Base-by-base conservation (phyloP, 1,140 invertebrate species). In the Diorhabda elongata region DNA sequence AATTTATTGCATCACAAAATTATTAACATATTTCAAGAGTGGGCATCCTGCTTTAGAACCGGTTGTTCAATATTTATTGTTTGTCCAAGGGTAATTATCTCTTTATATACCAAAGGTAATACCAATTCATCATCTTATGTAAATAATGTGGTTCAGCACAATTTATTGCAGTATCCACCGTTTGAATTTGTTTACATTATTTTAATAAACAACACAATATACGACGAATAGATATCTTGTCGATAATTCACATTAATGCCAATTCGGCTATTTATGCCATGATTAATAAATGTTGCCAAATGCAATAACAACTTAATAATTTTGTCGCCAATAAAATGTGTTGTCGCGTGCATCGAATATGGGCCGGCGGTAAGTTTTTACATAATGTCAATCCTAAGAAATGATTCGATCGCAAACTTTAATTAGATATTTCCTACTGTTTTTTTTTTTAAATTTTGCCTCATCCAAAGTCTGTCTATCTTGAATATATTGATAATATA, bases 71-170 rank as follows among this genome's bases (percentile, higher is more conserved):
- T 56, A 56, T 56, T 56, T 56, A 56, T 56, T 56, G n/a, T 60
- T 60, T n/a, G 26, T 3, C 58, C 58, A 60, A 5, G 26, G 4
- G 3, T 60, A 2, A 60, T 60, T 42, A 60, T 42, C 6, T 26
- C 26, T 60, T 60, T 60, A 60, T 60, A 60, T 26, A 26, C 42
- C n/a, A 42, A 11, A 60, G 41, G 26, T 3, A 60, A 60, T 41
- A 42, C 41, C 58, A 58, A 60, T 60, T 42, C 58, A 60, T 60
- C 58, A 60, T 60, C 41, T 60, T 60, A 60, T 60, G 58, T 60
- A 60, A 60, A 60, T 60, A 60, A 42, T 42, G 58, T 42, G 42
- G 58, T n/a, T 6, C 26, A 26, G 26, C 42, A 60, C 9, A 60
- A 60, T 60, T 60, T 60, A 60, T 60, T 8, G 41, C 58, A 26